Percentiles rank a stretch among this genome's conserved stretches.
phyloP scores from a whole-genome alignment of 1,140 invertebrate genomes.

The Euborellia annulipes region DNA sequence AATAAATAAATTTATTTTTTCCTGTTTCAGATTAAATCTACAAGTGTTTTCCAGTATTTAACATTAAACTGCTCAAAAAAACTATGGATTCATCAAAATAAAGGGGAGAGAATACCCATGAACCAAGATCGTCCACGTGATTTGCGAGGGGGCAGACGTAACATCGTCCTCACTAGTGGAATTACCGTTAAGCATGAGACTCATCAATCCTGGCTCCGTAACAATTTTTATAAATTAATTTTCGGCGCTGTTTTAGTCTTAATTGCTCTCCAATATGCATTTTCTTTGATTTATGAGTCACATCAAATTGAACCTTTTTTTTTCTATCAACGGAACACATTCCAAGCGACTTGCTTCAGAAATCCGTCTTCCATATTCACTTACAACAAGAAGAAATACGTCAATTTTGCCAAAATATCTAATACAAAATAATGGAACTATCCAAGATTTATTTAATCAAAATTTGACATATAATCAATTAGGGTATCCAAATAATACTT shows the following conservation, averaged over 20 bases:
- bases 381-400: neutral
- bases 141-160: no score
- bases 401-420: neutral
- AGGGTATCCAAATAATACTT: slow-evolving; percentile 9
- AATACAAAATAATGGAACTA: neutral
- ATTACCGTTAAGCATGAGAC: no score
- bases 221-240: neutral
- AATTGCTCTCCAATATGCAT: slow-evolving; percentile 30
- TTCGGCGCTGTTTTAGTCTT: slow-evolving; percentile 14
- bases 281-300: slow-evolving; percentile 29
- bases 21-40: no score
- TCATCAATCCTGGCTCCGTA: no score
- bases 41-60: no score
- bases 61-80: no score
- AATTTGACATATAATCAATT: neutral
- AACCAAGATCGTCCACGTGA: no score
- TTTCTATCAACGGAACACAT: slow-evolving; percentile 27
- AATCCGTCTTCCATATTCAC: neutral
- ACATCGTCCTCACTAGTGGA: no score
- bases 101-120: no score
- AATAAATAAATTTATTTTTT: no score
- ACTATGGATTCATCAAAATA: no score
- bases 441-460: neutral
- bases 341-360: slow-evolving; percentile 17
- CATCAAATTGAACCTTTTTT: slow-evolving; percentile 30